Evolutionary conservation across 2,113 vertebrate genomes (phyloP).

Genomic region (Ceyx margarethae): DNA sequence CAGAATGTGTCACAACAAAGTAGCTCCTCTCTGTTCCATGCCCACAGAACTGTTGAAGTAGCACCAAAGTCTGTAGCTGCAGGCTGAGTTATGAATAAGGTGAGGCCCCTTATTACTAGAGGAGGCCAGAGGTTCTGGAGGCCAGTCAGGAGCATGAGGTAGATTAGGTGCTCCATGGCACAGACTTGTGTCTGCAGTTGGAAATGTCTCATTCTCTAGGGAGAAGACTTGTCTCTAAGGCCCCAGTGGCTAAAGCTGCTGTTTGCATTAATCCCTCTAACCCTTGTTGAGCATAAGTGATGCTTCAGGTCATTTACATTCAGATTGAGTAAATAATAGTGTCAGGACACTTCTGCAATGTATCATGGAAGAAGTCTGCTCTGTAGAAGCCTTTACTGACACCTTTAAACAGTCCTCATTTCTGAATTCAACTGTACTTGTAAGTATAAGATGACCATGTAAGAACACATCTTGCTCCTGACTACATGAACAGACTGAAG

Average conservation of each 20-base stretch:
- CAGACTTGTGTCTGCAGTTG: background rate
- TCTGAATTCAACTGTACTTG: background rate
- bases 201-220: background rate
- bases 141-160: background rate
- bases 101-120: background rate
- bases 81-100: background rate
- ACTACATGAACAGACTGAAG: background rate
- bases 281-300: background rate
- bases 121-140: background rate
- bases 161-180: background rate
- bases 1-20: background rate
- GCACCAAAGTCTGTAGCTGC: background rate
- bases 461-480: background rate
- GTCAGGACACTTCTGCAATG: too few species aligned
- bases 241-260: background rate
- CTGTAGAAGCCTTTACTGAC: background rate
- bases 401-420: background rate
- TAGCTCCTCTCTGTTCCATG: background rate
- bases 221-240: background rate
- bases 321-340: background rate
- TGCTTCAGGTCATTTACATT: background rate
- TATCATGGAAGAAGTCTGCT: background rate
- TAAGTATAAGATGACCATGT: background rate
- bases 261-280: background rate
- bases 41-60: background rate